Evolutionary conservation across 2,888 invertebrate genomes (phyloP).

Genomic region (Phasia obesa): DNA sequence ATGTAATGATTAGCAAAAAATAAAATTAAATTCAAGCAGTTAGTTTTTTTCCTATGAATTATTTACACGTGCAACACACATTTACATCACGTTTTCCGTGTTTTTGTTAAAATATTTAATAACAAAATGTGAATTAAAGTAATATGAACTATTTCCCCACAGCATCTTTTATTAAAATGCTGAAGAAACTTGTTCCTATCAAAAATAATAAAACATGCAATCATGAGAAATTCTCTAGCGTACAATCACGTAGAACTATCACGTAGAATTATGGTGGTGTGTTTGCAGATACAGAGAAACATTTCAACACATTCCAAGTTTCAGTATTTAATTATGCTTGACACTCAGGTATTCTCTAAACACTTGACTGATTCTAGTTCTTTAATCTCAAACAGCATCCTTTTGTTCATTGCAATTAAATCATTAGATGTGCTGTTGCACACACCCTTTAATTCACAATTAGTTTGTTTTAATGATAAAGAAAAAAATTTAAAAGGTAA

Average conservation of each 20-base stretch:
- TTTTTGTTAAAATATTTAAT: no score
- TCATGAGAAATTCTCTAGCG: slow-evolving; percentile 8
- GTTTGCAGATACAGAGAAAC: background rate
- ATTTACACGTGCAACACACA: no score
- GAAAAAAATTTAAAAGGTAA: background rate
- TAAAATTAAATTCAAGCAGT: no score
- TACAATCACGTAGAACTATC: slow-evolving; percentile 12
- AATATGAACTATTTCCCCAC: background rate
- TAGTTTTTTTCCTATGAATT: no score
- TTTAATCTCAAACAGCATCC: background rate
- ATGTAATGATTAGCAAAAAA: no score
- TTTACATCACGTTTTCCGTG: no score
- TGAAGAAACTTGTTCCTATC: background rate
- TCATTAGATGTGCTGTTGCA: no score
- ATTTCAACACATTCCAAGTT: slow-evolving; percentile 15
- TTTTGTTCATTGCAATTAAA: no score
- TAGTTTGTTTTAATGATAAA: no score
- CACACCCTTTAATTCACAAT: no score
- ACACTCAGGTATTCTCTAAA: background rate
- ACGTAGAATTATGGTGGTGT: slow-evolving; percentile 7
- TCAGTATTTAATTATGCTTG: slow-evolving; percentile 11
- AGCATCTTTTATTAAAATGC: background rate
- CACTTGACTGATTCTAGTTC: background rate
- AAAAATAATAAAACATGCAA: slow-evolving; percentile 21
- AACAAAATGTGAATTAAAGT: no score